Evolutionary conservation across 2,113 vertebrate genomes (phyloP).

Genomic region (Myiozetetes cayanensis): DNA sequence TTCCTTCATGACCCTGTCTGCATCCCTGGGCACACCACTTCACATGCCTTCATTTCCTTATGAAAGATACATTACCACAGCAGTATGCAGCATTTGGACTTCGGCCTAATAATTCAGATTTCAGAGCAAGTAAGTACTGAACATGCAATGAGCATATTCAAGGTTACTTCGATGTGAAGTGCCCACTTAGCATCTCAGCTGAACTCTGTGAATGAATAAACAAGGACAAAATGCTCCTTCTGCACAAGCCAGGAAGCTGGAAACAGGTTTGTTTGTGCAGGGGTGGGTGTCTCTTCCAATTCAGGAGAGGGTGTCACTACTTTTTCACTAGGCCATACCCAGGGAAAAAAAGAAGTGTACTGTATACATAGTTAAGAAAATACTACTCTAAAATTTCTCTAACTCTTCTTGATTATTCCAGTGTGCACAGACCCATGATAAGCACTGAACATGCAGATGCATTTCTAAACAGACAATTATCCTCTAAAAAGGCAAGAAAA

Average conservation of each 20-base stretch:
- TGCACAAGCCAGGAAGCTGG: neutral
- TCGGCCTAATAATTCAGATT: neutral
- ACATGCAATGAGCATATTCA: neutral
- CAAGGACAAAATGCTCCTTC: neutral
- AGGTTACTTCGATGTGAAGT: neutral
- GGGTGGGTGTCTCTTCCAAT: neutral
- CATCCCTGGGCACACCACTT: constrained; percentile 1
- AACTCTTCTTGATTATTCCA: neutral
- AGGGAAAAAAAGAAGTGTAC: neutral
- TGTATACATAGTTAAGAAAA: neutral
- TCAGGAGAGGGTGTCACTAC: neutral
- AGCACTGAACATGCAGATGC: neutral
- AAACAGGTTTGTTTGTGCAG: neutral
- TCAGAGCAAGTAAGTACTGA: neutral
- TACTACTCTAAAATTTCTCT: neutral
- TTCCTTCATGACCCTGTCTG: constrained; percentile 30
- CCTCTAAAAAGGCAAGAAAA: neutral
- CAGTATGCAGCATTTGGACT: neutral
- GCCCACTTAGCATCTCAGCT: neutral
- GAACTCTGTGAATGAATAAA: neutral
- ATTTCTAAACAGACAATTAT: neutral
- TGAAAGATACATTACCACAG: neutral
- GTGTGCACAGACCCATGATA: neutral
- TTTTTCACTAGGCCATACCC: neutral
- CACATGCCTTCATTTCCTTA: constrained; percentile 5